Conservation (phyloP, 35 echinoderm and acorn worm species). For the Ophioderma brevispina region DNA sequence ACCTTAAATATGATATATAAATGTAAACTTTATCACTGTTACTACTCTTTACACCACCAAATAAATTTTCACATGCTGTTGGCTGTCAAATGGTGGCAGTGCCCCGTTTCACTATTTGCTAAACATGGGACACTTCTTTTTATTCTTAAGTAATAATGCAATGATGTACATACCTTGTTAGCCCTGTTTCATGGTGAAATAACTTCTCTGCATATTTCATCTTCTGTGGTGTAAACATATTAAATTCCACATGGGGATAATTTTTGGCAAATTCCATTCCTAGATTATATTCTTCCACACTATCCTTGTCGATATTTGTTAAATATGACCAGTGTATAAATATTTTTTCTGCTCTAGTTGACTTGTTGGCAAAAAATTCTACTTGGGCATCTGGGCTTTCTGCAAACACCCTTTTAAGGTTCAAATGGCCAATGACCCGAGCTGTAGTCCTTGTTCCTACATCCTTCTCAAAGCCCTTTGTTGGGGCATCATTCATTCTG, state of each 20-base stretch:
- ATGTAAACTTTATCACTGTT: too few species aligned
- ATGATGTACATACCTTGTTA: constrained; percentile 87
- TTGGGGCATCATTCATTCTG: constrained; percentile 90
- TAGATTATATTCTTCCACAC: constrained; percentile 55
- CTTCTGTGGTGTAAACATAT: constrained; percentile 81
- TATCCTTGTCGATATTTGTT: constrained; percentile 65
- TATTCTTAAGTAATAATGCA: too few species aligned
- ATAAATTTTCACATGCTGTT: too few species aligned
- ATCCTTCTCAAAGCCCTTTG: constrained; percentile 72
- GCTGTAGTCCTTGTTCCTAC: constrained; percentile 75
- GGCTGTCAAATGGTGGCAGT: too few species aligned
- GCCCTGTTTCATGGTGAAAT: constrained; percentile 89
- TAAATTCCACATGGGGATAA: constrained; percentile 74
- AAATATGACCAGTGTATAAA: constrained; percentile 83
- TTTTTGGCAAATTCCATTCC: constrained; percentile 68
- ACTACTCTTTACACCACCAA: too few species aligned
- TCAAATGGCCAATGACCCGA: constrained; percentile 66
- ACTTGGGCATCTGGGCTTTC: constrained; percentile 41
- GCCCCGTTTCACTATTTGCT: too few species aligned
- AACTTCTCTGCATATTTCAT: constrained; percentile 85
- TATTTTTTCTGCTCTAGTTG: constrained; percentile 53
- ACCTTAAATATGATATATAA: too few species aligned
- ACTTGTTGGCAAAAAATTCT: constrained; percentile 57
- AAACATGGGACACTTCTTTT: too few species aligned
- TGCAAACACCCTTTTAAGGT: constrained; percentile 71